These are phyloP conservation scores for Pseudomugil tenellus DNA, from an alignment of 2,797 vertebrate genomes.

Conservation along the genomic window DNA sequence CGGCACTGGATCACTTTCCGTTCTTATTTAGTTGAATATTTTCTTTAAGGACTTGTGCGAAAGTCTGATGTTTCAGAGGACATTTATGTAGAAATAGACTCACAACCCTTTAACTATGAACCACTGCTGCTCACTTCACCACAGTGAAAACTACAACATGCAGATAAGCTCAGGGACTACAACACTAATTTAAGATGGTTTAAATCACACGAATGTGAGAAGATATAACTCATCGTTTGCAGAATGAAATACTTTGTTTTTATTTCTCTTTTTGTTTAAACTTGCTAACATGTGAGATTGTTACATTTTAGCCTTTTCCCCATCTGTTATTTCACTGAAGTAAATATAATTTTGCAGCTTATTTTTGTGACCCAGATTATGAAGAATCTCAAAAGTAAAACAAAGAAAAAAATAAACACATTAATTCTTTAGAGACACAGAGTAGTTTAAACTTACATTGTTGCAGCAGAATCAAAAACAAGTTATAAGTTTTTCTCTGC, in stretches of 20 bases:
- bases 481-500: conserved; percentile 25
- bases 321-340: conserved; percentile 15
- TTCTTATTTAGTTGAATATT: background rate
- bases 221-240: background rate
- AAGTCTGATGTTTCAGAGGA: background rate
- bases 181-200: background rate
- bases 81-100: background rate
- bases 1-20: too few relatives aligned
- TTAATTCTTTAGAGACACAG: conserved; percentile 10
- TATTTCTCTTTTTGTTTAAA: conserved; percentile 1
- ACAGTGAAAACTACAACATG: background rate
- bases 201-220: background rate
- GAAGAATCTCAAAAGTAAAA: conserved; percentile 24
- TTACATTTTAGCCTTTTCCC: conserved; percentile 8
- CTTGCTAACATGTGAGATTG: conserved; percentile 6
- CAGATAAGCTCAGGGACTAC: conserved; percentile 2
- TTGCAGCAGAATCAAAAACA: conserved; percentile 35
- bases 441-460: conserved; percentile 9
- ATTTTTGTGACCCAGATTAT: conserved; percentile 44
- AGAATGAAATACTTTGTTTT: background rate
- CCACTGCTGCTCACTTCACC: background rate
- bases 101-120: background rate
- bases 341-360: conserved; percentile 21
- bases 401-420: background rate
- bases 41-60: background rate